These are phyloP conservation scores for Oryzias celebensis DNA, from an alignment of 2,113 vertebrate genomes.

Conservation along the genomic window DNA sequence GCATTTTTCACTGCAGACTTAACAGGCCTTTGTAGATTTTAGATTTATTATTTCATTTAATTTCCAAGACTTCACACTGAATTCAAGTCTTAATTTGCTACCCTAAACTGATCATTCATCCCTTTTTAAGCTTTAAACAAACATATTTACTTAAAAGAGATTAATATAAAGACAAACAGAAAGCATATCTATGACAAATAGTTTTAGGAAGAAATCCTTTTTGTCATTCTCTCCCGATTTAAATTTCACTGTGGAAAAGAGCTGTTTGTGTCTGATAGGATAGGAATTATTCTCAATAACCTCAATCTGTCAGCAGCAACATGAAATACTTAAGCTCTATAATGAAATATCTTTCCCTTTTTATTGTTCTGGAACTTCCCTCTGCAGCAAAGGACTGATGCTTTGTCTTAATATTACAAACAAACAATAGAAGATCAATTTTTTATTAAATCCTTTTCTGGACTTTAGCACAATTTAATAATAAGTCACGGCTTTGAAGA, in stretches of 20 bases:
- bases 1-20: constrained; percentile 18
- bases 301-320: constrained; percentile 22
- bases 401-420: constrained; percentile 41
- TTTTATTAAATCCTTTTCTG: constrained; percentile 40
- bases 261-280: constrained; percentile 9
- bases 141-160: not conserved
- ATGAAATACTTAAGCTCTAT: constrained; percentile 23
- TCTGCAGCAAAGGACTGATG: constrained; percentile 16
- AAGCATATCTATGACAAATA: not conserved
- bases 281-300: constrained; percentile 30
- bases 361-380: constrained; percentile 17
- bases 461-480: constrained; percentile 27
- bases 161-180: constrained; percentile 2
- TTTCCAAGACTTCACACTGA: not conserved
- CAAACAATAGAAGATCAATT: constrained; percentile 22
- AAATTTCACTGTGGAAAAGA: constrained; percentile 12
- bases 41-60: constrained; percentile 2
- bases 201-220: not conserved
- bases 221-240: not conserved
- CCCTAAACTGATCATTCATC: not conserved
- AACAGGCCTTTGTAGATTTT: constrained; percentile 12
- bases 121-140: not conserved
- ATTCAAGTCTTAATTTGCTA: not conserved
- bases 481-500: constrained; percentile 8
- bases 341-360: constrained; percentile 28